A percentile compares a stretch with the other conserved stretches of the same genome.
These are phyloP conservation scores for Calidris pygmaea DNA, from an alignment of 2,113 vertebrate genomes.

Conservation along the genomic window DNA sequence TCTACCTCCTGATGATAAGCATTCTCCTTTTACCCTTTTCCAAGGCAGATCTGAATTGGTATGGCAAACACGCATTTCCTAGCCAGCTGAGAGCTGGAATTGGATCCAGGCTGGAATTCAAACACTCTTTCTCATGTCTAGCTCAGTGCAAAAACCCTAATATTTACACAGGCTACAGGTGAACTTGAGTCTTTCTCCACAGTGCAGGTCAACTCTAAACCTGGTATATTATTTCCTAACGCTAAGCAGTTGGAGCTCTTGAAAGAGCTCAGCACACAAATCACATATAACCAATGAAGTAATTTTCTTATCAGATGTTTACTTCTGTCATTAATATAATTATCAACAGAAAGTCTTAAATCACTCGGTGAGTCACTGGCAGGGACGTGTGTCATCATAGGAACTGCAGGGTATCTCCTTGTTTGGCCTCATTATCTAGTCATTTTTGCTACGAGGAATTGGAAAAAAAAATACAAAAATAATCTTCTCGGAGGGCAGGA, in stretches of 20 bases:
- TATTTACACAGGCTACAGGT: not conserved
- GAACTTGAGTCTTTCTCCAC: not conserved
- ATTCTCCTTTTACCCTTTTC: not conserved
- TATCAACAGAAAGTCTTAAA: conserved; percentile 19
- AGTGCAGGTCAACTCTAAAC: not conserved
- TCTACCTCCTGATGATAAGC: not conserved
- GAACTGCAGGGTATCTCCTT: conserved; percentile 57
- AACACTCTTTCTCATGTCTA: not conserved
- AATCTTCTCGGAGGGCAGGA: conserved; percentile 53
- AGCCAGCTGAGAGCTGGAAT: not conserved
- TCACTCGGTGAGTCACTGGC: conserved; percentile 59
- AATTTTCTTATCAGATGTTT: conserved; percentile 14
- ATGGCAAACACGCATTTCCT: not conserved
- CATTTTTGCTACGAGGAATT: conserved; percentile 10
- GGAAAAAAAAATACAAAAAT: conserved; percentile 37
- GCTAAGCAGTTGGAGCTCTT: not conserved
- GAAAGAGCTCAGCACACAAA: conserved; percentile 39
- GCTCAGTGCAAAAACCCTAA: not conserved
- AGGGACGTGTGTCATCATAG: conserved; percentile 67
- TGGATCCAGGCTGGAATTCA: not conserved
- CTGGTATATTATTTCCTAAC: not conserved
- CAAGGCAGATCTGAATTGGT: not conserved
- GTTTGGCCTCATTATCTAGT: conserved; percentile 55
- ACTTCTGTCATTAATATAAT: conserved; percentile 30
- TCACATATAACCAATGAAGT: not conserved